Base-by-base conservation (phyloP, 2,113 vertebrate genomes). In the Anguilla japonica region DNA sequence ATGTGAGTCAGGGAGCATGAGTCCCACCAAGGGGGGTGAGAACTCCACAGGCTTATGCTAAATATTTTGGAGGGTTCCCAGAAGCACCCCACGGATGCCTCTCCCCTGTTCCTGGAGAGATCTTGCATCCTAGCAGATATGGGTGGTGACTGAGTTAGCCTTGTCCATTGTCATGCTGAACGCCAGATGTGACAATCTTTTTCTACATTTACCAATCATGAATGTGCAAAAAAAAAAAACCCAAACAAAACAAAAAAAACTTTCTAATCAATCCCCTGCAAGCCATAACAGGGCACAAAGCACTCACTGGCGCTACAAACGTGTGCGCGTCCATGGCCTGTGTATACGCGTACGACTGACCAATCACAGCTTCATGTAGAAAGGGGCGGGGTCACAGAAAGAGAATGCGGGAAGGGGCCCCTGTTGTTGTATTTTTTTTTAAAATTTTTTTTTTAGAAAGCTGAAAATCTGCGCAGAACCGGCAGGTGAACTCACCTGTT, bases 401-500 rank as follows among this genome's bases (percentile, higher is more conserved):
- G 40, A 86, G 46, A 40, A 20, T 41, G 63, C n/a, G 9, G 67
- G 50, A 80, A 40, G 83, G 78, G 56, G 83, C 40, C 20, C 26
- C 20, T 43, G 50, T 39, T 67, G 1, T 46, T 46, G 1, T 43
- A 5, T 4, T 4, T 46, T 46, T 8, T 46, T 46, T 46, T 43
- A 43, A n/a, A n/a, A n/a, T n/a, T n/a, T 34, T 34, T 34, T 9
- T 41, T n/a, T 71, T 53, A 63, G 53, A 79, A 43, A 29, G 43
- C 15, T 82, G 60, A 5, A 83, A 26, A 34, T 29, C 18, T 71
- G 3, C 79, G 63, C 79, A 20, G 84, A 82, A 84, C 82, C 8
- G 15, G 5, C 18, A 67, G 81, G 60, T 39, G 89, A 83, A 96
- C 98, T 96, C 97, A 99, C 98, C 98, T 94, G 98, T 98, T 94